Percentiles rank a stretch among this genome's conserved stretches.
phyloP scores from a whole-genome alignment of 2,113 vertebrate species.

The Leucopsar rothschildi region DNA sequence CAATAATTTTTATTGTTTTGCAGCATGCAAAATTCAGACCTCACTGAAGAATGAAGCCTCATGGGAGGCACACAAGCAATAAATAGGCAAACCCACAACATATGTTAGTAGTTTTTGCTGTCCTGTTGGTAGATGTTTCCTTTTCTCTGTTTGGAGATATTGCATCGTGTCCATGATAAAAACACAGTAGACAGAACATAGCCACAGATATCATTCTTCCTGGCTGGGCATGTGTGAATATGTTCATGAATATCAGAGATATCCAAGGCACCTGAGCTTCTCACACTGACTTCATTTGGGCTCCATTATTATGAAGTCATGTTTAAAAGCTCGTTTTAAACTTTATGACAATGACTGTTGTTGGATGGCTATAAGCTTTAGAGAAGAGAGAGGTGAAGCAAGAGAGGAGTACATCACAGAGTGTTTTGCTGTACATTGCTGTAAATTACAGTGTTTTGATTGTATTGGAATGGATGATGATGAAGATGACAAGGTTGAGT shows the following conservation, averaged over 20 bases:
- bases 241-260: background rate
- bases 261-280: background rate
- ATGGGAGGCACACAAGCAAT: background rate
- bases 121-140: background rate
- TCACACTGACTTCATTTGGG: accelerated
- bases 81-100: background rate
- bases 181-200: background rate
- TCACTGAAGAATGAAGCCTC: background rate
- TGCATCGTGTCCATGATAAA: background rate
- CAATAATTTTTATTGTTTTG: background rate
- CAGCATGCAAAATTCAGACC: background rate
- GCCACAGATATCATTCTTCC: background rate
- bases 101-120: background rate
- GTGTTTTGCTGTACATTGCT: background rate
- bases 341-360: background rate
- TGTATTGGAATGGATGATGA: background rate
- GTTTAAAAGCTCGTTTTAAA: background rate
- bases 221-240: background rate
- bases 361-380: background rate
- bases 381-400: background rate
- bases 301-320: background rate
- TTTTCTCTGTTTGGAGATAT: background rate
- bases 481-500: background rate
- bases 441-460: background rate
- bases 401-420: background rate